These are phyloP conservation scores for Pollenia amentaria DNA, from an alignment of 2,888 invertebrate species.

Conservation along the genomic window DNA sequence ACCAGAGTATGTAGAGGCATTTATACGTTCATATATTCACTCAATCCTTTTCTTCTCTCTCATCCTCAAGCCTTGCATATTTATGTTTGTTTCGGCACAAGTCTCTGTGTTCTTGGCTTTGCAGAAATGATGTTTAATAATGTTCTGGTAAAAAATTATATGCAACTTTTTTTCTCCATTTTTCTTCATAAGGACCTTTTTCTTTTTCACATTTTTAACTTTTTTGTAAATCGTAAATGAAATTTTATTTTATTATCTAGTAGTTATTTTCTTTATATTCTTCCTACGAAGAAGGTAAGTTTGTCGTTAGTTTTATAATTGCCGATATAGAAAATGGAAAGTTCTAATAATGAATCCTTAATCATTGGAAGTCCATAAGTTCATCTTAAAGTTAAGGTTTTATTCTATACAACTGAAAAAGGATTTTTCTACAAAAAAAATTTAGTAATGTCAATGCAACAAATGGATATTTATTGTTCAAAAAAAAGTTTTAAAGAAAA, in stretches of 20 bases:
- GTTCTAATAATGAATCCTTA: too few relatives aligned
- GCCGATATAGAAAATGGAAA: too few relatives aligned
- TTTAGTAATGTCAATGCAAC: too few relatives aligned
- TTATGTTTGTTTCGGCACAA: neutral
- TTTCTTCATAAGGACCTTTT: neutral
- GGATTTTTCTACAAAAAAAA: too few relatives aligned
- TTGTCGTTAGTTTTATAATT: neutral
- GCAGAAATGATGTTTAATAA: slow-evolving; percentile 53
- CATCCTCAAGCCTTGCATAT: slow-evolving; percentile 18
- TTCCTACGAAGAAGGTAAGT: too few relatives aligned
- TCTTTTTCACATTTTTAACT: neutral
- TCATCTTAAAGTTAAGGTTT: too few relatives aligned
- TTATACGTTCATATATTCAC: neutral
- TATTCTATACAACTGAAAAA: too few relatives aligned
- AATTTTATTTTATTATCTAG: slow-evolving; percentile 3
- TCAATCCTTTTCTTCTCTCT: slow-evolving; percentile 26
- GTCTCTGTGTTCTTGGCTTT: slow-evolving; percentile 1
- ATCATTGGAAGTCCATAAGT: too few relatives aligned
- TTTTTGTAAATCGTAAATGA: neutral
- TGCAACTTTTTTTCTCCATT: slow-evolving; percentile 9
- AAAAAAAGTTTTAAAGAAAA: too few relatives aligned
- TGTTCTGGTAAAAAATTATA: slow-evolving; percentile 36
- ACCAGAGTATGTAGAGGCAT: neutral
- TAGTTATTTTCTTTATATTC: neutral
- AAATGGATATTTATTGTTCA: too few relatives aligned